Percentiles rank a stretch among this genome's conserved stretches.
Conservation (phyloP, 53 echinoderm and acorn worm genomes). For the Holothuria scabra region DNA sequence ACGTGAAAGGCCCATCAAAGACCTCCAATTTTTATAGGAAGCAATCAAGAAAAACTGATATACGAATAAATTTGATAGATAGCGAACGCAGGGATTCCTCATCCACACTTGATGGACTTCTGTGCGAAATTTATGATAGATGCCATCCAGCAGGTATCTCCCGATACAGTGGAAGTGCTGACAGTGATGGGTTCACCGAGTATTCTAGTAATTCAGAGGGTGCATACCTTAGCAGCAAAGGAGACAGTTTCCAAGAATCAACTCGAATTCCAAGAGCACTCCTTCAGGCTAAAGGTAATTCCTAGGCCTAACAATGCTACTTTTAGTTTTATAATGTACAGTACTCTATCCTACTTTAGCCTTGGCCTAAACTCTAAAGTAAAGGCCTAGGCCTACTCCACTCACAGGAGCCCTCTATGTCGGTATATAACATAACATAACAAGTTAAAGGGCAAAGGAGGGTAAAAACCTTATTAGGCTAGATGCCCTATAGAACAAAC, state of each 20-base stretch:
- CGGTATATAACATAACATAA: no score
- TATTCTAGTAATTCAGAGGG: conserved; percentile 93
- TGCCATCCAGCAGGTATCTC: conserved; percentile 61
- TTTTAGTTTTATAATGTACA: no score
- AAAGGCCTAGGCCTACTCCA: no score
- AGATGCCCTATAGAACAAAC: no score
- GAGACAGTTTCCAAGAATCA: conserved; percentile 90
- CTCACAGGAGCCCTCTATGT: no score
- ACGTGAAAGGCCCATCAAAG: not conserved
- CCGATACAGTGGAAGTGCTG: conserved; percentile 67
- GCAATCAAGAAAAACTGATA: conserved; percentile 13
- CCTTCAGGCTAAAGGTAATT: conserved; percentile 55
- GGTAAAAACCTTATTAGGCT: no score
- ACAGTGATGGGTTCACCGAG: conserved; percentile 96
- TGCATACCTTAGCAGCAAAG: conserved; percentile 92
- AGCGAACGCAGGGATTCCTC: conserved; percentile 11
- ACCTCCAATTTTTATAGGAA: not conserved
- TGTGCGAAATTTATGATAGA: conserved; percentile 93
- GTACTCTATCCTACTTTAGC: no score
- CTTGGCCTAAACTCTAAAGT: no score
- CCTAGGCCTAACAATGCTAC: no score
- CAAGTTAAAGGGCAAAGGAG: no score
- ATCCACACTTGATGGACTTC: conserved; percentile 83
- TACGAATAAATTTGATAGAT: conserved; percentile 11
- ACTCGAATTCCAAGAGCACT: conserved; percentile 39